Evolutionary conservation across 2,888 invertebrate genomes (phyloP).

Genomic region (Criorhina ranunculi): DNA sequence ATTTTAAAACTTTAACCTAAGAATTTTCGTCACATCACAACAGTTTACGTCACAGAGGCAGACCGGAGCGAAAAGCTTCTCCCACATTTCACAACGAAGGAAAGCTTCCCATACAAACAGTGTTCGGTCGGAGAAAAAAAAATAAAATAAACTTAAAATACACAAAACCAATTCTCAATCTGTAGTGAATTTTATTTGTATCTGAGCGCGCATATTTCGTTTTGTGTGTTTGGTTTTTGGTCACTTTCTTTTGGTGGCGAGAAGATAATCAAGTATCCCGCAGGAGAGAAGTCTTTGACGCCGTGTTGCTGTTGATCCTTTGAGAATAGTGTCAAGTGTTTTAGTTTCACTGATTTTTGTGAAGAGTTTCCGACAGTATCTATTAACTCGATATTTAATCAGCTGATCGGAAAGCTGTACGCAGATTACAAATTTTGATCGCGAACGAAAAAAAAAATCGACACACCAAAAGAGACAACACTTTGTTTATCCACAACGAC

Average conservation of each 20-base stretch:
- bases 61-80: conserved; percentile 62
- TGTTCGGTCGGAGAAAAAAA: conserved; percentile 9
- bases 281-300: background rate
- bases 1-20: conserved; percentile 34
- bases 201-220: conserved; percentile 66
- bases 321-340: conserved; percentile 8
- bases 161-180: conserved; percentile 47
- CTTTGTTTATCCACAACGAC: conserved; percentile 64
- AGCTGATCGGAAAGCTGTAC: conserved; percentile 58
- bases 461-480: conserved; percentile 27
- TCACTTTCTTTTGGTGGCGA: conserved; percentile 36
- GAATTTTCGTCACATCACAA: conserved; percentile 49
- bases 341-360: background rate
- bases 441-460: conserved; percentile 15
- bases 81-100: conserved; percentile 25
- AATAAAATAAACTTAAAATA: conserved; percentile 33
- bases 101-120: conserved; percentile 53
- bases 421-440: conserved; percentile 26
- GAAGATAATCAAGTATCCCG: conserved; percentile 30
- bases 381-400: conserved; percentile 8
- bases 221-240: conserved; percentile 24
- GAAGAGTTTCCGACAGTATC: conserved; percentile 9
- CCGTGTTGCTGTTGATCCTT: conserved; percentile 11
- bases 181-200: conserved; percentile 63
- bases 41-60: conserved; percentile 58